phyloP scores from a whole-genome alignment of 2,888 invertebrate species.

The Eustalomyia histrio region DNA sequence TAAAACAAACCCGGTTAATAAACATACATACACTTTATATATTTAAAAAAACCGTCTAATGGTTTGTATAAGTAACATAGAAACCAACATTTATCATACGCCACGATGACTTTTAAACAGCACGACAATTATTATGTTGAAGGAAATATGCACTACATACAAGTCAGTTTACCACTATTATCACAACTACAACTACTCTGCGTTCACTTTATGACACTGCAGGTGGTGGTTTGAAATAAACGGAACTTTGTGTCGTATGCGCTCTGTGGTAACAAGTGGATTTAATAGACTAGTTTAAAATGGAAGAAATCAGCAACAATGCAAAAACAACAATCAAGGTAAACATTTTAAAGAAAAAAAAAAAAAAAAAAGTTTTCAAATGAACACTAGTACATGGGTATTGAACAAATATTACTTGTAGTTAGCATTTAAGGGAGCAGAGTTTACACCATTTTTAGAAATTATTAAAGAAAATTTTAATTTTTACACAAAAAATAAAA shows the following conservation, averaged over 20 bases:
- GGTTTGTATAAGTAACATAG: conserved; percentile 18
- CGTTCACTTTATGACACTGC: conserved; percentile 54
- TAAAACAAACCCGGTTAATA: no score
- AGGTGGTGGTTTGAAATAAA: conserved; percentile 44
- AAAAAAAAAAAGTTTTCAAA: neutral
- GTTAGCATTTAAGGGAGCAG: neutral
- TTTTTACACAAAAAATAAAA: no score
- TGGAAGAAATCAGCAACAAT: neutral
- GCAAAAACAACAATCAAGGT: conserved; percentile 35
- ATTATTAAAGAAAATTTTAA: no score
- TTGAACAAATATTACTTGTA: neutral
- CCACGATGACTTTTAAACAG: conserved; percentile 15
- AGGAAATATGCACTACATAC: neutral
- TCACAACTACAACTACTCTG: neutral
- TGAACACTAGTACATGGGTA: neutral
- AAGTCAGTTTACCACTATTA: neutral
- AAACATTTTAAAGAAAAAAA: neutral
- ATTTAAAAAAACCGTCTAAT: neutral
- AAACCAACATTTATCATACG: conserved; percentile 34
- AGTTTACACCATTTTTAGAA: neutral
- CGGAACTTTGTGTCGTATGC: neutral
- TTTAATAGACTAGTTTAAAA: conserved; percentile 42
- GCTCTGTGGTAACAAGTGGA: conserved; percentile 61
- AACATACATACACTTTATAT: no score
- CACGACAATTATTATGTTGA: conserved; percentile 9